These are phyloP conservation scores for Blastomussa wellsi DNA, from an alignment of 92 coral and sea anemone species.

Conservation along the genomic window DNA sequence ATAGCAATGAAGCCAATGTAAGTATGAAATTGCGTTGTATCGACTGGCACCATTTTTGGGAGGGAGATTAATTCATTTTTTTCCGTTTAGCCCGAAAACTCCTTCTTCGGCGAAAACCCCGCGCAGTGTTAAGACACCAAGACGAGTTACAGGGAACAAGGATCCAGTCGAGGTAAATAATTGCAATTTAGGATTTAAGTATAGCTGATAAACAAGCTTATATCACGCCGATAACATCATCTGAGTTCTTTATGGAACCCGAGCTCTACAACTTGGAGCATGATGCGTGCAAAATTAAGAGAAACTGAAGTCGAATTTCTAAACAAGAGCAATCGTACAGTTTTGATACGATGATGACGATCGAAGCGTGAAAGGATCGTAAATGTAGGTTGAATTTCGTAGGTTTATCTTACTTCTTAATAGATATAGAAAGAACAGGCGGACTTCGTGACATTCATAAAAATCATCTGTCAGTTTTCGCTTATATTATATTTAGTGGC, in stretches of 20 bases:
- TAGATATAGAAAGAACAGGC: too few relatives aligned
- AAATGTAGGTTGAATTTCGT: not conserved
- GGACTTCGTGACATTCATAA: too few relatives aligned
- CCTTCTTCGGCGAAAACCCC: constrained; percentile 84
- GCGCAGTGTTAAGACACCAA: constrained; percentile 77
- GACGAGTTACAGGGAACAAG: constrained; percentile 77
- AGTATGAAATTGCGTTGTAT: constrained; percentile 23
- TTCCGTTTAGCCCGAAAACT: constrained; percentile 74
- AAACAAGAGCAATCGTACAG: not conserved
- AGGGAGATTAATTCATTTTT: not conserved
- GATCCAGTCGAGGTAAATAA: constrained; percentile 96
- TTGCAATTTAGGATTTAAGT: not conserved
- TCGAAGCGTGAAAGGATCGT: too few relatives aligned
- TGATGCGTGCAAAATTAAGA: not conserved
- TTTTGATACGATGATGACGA: too few relatives aligned
- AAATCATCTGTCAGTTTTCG: too few relatives aligned
- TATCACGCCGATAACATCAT: not conserved
- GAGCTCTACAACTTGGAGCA: not conserved
- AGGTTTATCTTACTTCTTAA: not conserved
- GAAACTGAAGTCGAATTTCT: not conserved
- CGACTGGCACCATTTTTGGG: not conserved
- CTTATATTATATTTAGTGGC: too few relatives aligned
- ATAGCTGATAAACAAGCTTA: not conserved
- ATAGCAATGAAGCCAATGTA: constrained; percentile 70
- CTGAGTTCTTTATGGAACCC: not conserved